Base-by-base conservation (phyloP, 2,888 invertebrate genomes). In the Zonitis immaculata region DNA sequence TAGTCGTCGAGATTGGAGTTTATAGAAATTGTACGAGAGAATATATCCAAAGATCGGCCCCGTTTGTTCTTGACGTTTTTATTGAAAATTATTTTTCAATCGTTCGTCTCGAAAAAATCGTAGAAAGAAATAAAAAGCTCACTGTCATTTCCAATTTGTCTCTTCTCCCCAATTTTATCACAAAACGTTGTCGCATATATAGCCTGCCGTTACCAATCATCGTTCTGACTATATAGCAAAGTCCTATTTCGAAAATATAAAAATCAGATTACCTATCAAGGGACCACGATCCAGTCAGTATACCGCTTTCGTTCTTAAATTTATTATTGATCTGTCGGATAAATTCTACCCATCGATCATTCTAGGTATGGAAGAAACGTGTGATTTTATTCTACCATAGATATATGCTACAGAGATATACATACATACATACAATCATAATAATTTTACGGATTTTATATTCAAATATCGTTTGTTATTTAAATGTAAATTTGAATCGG, bases 71-170 rank as follows among this genome's bases (percentile, higher is more conserved):
- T 70, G 71, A 70, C 71, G 67, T 67, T 69, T 71, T 71, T 71
- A 71, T 71, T 71, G 71, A 70, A 70, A 70, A 71, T 71, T 68
- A 68, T 67, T 67, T 68, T 68, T 68, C 68, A 66, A 65, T 67
- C 65, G 65, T 57, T 51, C 58, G 58, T 58, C 59, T 49, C 59
- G 12, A 66, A 65, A 64, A 65, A 65, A 64, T 64, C 60, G 60
- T 57, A 50, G 57, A 57, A 57, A 59, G 63, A 66, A 62, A 66
- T 67, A 67, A 66, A 68, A 68, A 67, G 66, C 68, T 68, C 67
- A 66, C 67, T 69, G 68, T 69, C 69, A 68, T 68, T 69, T 70
- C 64, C 67, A 68, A 68, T 69, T 68, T 69, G 66, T 66, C 63
- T 67, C 60, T 67, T 60, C 58, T 14, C 14, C 9, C 35, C 35